These are phyloP conservation scores for Imbricaverruca yamaguchii DNA, from an alignment of 2,888 invertebrate species.

Conservation along the genomic window DNA sequence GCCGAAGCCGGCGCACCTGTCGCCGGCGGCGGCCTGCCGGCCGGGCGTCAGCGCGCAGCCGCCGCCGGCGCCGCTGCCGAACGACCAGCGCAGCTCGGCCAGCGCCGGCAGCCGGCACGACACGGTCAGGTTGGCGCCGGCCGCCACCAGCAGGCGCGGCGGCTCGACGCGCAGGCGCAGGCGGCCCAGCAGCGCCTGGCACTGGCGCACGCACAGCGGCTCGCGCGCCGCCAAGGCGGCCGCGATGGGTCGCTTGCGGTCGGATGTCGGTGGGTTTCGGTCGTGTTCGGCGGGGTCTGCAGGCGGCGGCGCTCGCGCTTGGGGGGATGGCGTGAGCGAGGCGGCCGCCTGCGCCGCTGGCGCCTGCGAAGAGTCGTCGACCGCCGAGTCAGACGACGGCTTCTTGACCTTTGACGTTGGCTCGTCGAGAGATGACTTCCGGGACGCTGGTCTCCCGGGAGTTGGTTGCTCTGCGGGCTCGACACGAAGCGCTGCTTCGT, in stretches of 20 bases:
- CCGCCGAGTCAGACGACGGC: no score
- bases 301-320: no score
- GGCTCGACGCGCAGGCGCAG: background rate
- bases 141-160: background rate
- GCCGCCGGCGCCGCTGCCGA: background rate
- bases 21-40: background rate
- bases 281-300: no score
- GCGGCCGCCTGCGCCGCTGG: no score
- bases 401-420: no score
- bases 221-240: background rate
- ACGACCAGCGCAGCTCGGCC: background rate
- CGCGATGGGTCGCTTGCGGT: background rate
- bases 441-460: no score
- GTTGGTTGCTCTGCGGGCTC: no score
- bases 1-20: background rate
- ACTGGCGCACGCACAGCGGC: background rate
- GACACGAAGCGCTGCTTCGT: no score
- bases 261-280: background rate
- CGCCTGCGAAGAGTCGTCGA: no score
- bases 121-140: background rate
- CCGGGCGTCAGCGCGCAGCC: background rate
- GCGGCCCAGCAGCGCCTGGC: background rate
- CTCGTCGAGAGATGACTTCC: no score
- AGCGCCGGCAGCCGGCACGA: background rate
- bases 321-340: no score